Conservation (phyloP, 2,797 vertebrate species). For the Balearica regulorum region DNA sequence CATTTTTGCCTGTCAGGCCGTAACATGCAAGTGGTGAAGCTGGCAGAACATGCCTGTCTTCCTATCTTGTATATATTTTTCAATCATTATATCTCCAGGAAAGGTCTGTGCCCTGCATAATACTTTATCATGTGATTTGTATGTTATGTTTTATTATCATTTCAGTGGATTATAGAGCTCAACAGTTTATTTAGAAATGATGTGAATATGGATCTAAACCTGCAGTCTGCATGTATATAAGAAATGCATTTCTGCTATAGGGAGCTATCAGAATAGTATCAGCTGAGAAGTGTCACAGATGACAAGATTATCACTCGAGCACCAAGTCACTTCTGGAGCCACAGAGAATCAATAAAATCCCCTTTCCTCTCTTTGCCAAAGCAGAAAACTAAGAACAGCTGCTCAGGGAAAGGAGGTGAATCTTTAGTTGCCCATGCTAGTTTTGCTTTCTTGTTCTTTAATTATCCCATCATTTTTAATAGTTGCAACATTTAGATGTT, state of each 20-base stretch:
- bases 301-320: neutral
- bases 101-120: neutral
- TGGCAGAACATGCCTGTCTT: neutral
- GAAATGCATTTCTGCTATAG: neutral
- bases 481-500: neutral
- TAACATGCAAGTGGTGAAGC: neutral
- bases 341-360: neutral
- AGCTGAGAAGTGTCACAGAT: neutral
- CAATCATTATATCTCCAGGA: neutral
- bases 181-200: neutral
- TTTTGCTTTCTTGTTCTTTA: neutral
- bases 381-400: neutral
- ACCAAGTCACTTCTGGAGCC: neutral
- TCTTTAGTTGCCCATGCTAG: neutral
- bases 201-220: neutral
- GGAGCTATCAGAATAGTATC: neutral
- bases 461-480: neutral
- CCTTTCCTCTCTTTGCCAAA: neutral
- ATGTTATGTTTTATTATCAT: neutral
- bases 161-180: neutral
- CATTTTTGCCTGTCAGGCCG: neutral
- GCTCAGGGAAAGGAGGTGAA: neutral
- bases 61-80: neutral
- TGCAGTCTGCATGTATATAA: neutral
- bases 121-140: neutral